Conservation (phyloP, 1,140 invertebrate species). For the Diorhabda elongata region DNA sequence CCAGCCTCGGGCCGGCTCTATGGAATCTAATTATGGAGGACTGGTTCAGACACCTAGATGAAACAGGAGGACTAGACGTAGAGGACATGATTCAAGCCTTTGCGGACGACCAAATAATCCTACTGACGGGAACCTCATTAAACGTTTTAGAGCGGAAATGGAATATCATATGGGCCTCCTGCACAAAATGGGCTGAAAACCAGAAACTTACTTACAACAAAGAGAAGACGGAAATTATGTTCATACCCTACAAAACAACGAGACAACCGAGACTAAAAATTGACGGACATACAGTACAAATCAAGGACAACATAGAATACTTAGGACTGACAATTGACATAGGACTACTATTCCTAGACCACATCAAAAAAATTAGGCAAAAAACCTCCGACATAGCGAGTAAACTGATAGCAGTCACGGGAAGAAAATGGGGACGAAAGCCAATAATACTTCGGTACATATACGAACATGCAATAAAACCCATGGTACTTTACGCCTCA, state of each 20-base stretch:
- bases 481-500: not conserved
- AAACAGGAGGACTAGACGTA: constrained; percentile 7
- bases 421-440: not conserved
- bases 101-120: constrained; percentile 25
- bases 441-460: constrained; percentile 1
- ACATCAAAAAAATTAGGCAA: constrained; percentile 13
- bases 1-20: constrained; percentile 26
- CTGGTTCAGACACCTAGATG: constrained; percentile 20
- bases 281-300: not conserved
- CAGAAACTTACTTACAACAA: constrained; percentile 22
- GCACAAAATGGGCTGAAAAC: constrained; percentile 1
- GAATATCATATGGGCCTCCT: constrained; percentile 8
- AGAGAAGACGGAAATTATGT: constrained; percentile 29
- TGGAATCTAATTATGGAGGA: constrained; percentile 30
- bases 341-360: constrained; percentile 19
- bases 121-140: constrained; percentile 20
- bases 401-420: not conserved
- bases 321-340: constrained; percentile 25
- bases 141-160: constrained; percentile 18
- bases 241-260: constrained; percentile 3
- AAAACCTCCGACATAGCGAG: not conserved
- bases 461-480: no score
- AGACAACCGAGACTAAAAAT: constrained; percentile 22
- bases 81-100: constrained; percentile 15
- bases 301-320: constrained; percentile 20